A percentile compares a stretch with the other conserved stretches of the same genome.
Conservation (phyloP, 2,797 vertebrate genomes). For the Mycteria americana region DNA sequence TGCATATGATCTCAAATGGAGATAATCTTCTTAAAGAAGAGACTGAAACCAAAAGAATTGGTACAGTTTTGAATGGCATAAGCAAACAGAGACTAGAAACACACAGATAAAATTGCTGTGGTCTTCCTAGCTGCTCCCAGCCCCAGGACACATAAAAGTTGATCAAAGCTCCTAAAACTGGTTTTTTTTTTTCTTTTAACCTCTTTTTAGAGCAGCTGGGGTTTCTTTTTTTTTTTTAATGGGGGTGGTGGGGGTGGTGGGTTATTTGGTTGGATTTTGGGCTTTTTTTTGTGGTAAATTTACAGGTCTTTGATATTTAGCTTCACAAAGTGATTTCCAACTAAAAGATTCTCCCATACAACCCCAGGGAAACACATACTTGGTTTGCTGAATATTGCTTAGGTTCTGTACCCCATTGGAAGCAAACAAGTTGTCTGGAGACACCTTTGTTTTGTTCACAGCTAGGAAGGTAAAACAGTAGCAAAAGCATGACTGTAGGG, state of each 20-base stretch:
- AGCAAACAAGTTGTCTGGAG: not conserved
- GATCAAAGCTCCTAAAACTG: not conserved
- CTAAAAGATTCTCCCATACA: not conserved
- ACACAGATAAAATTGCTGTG: not conserved
- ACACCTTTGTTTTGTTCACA: not conserved
- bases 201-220: not conserved
- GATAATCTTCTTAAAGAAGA: not conserved
- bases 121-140: not conserved
- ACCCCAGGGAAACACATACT: not conserved
- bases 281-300: not conserved
- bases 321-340: not conserved
- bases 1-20: not conserved
- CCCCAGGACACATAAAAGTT: rapidly evolving
- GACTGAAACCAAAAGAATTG: not conserved
- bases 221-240: not conserved
- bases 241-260: too few relatives aligned
- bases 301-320: not conserved
- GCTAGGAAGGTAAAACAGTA: not conserved
- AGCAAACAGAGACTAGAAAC: not conserved
- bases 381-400: not conserved
- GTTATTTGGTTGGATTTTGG: rapidly evolving
- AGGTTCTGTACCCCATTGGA: rapidly evolving
- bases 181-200: not conserved
- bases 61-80: not conserved
- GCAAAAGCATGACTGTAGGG: not conserved